Conservation (phyloP, 2,113 vertebrate species). For the Oreochromis spilurus region DNA sequence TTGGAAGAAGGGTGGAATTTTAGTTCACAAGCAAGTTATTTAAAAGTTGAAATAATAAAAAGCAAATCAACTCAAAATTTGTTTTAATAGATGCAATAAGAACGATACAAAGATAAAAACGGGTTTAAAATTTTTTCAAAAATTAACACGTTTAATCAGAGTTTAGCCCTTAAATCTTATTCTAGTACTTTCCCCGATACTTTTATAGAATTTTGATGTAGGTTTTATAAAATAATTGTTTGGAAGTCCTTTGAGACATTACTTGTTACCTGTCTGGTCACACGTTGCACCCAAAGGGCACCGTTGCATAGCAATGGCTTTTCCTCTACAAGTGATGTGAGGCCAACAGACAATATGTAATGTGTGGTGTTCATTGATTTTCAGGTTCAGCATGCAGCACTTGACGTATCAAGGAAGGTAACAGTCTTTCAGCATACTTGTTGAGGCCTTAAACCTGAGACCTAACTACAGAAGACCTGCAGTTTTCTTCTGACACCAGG, state of each 20-base stretch:
- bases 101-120: accelerated
- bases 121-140: neutral
- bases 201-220: neutral
- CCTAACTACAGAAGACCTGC: neutral
- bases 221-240: neutral
- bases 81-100: neutral
- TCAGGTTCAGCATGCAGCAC: slow-evolving; percentile 63
- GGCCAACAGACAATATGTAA: neutral
- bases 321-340: neutral
- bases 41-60: neutral
- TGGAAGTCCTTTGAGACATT: neutral
- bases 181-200: neutral
- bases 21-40: neutral
- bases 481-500: neutral
- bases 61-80: neutral
- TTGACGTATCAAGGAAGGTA: slow-evolving; percentile 30
- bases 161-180: neutral
- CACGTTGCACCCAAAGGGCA: neutral
- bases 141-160: neutral
- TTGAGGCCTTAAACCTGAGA: slow-evolving; percentile 38
- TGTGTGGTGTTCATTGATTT: slow-evolving; percentile 16
- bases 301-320: neutral
- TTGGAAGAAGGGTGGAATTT: neutral
- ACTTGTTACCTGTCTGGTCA: neutral
- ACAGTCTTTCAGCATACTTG: neutral